Evolutionary conservation across 1,140 invertebrate genomes (phyloP), one percentile per base, ranked within the genome.

Genomic region (Ceratina japonica): DNA sequence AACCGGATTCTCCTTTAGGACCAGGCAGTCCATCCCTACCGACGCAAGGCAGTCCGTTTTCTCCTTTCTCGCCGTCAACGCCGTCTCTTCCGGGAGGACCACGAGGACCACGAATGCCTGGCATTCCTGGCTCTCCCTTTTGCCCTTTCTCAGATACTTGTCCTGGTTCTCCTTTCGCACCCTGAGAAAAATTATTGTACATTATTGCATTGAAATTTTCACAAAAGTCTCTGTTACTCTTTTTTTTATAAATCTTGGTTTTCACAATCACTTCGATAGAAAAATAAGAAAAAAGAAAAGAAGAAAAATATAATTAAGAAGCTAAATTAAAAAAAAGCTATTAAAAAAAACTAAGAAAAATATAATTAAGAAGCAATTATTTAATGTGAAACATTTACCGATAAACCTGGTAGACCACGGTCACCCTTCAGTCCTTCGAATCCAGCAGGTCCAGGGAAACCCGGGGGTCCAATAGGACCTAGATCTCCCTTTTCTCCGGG

Each of bases 41-140:
- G 79, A 93, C 87, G 8, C 95, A 94, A 79, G 94, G 93, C 72
- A 91, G 61, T 27, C 96, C 95, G 65, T 90, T 75, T 68, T 95
- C 93, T 81, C 96, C 96, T 89, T 96, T 96, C 13, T 91, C 88
- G 16, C 96, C 96, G 81, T 94, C 93, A 13, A 92, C 63, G 31
- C 96, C 96, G 86, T 94, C 93, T 86, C 89, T 86, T 59, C 96
- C 96, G 37, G 94, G 87, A 59, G 86, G 71, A 62, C 96, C 96
- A 69, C 91, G 89, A 20, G 94, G 90, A 71, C 97, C 97, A 82
- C 95, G 93, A 66, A 95, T 89, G 58, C 97, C 97, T 62, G 96
- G 94, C 74, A 94, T 86, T 65, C 96, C 96, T 56, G 94, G 93
- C 83, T 97, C 96, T 84, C 97, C 97, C 90, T 97, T 97, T 87